Conservation (phyloP, 92 coral and sea anemone species). For the Ricordea florida region DNA sequence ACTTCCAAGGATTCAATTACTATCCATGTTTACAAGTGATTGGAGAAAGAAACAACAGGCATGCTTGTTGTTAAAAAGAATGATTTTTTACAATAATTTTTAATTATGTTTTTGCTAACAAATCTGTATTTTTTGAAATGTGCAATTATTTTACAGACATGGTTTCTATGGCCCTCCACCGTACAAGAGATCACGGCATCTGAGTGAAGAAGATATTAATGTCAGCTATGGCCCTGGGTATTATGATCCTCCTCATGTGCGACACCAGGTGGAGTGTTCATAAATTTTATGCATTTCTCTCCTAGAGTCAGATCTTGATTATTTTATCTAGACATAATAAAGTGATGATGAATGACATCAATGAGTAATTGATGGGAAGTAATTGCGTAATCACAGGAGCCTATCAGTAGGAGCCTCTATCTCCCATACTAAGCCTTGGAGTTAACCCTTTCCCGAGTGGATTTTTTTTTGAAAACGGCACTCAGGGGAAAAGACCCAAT, state of each 20-base stretch:
- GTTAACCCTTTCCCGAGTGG: too few species aligned
- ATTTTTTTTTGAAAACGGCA: too few species aligned
- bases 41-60: too few species aligned
- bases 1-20: too few species aligned
- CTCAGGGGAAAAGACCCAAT: too few species aligned
- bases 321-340: too few species aligned
- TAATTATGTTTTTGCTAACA: background rate
- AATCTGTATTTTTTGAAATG: background rate
- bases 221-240: conserved; percentile 20
- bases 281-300: background rate
- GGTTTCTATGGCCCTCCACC: conserved; percentile 45
- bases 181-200: conserved; percentile 57
- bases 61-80: background rate
- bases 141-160: background rate
- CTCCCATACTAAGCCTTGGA: too few species aligned
- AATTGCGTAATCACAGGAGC: too few species aligned
- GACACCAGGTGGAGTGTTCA: conserved; percentile 46
- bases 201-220: conserved; percentile 58
- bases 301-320: background rate
- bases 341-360: too few species aligned
- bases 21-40: too few species aligned
- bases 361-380: too few species aligned
- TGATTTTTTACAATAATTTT: background rate
- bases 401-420: too few species aligned
- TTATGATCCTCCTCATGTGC: conserved; percentile 58